Conservation (phyloP, 2,113 vertebrate genomes). For the Vulpes ferrilata region DNA sequence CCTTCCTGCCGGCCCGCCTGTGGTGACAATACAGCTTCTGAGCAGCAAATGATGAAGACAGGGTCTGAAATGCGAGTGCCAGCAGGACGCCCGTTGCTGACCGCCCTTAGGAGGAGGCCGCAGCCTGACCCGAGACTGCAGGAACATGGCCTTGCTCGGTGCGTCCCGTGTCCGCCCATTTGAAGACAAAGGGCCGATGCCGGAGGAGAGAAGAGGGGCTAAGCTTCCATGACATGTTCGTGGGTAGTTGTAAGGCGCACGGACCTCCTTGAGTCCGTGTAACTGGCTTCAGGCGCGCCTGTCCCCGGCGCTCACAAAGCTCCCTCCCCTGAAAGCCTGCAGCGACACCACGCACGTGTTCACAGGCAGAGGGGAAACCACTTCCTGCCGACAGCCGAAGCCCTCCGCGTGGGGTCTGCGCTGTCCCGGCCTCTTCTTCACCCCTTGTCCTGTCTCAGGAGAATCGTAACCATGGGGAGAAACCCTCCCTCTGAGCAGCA, state of each 20-base stretch:
- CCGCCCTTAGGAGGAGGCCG: too few species aligned
- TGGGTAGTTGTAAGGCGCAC: not conserved
- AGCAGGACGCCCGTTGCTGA: too few species aligned
- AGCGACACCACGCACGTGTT: constrained; percentile 54
- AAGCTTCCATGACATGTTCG: too few species aligned
- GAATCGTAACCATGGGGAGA: constrained; percentile 1
- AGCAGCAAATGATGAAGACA: not conserved
- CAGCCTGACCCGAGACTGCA: not conserved
- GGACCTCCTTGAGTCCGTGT: constrained; percentile 46
- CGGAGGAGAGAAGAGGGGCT: constrained; percentile 1
- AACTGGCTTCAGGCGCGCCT: constrained; percentile 64
- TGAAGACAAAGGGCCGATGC: not conserved
- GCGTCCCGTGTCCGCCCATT: not conserved
- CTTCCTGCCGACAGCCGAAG: not conserved
- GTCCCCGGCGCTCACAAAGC: constrained; percentile 31
- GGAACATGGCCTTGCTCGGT: not conserved
- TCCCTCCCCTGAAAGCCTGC: not conserved
- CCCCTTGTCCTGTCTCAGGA: not conserved
- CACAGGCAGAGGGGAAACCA: constrained; percentile 43
- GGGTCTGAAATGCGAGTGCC: not conserved
- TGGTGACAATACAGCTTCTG: not conserved
- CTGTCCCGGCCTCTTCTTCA: not conserved
- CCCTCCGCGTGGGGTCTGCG: not conserved
- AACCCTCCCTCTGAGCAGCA: not conserved
- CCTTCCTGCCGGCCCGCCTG: not conserved